These are phyloP conservation scores for Mythimna pallens DNA, from an alignment of 2,888 invertebrate species.

Conservation along the genomic window DNA sequence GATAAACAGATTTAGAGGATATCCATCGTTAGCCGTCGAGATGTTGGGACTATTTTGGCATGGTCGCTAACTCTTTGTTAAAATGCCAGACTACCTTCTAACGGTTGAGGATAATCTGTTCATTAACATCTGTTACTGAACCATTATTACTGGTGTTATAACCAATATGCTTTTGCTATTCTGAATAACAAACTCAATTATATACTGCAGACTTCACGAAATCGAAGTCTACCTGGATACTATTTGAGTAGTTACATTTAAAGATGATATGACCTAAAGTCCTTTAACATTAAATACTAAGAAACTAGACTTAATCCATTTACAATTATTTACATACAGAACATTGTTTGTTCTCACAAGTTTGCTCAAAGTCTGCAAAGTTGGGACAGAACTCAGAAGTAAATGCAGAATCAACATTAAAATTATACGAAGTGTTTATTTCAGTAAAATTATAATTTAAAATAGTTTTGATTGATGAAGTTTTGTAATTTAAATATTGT, in stretches of 20 bases:
- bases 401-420: conserved; percentile 62
- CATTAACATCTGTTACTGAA: not conserved
- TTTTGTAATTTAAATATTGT: conserved; percentile 42
- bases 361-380: conserved; percentile 64
- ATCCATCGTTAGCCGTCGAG: conserved; percentile 48
- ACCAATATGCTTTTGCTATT: not conserved
- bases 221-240: not conserved
- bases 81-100: not conserved
- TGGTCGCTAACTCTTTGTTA: conserved; percentile 47
- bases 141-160: not conserved
- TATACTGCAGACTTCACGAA: not conserved
- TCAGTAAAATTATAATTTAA: conserved; percentile 41
- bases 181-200: not conserved
- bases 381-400: conserved; percentile 58
- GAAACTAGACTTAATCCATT: conserved; percentile 62
- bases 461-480: conserved; percentile 49
- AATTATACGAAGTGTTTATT: conserved; percentile 57
- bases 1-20: conserved; percentile 63
- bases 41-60: conserved; percentile 38
- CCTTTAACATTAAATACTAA: conserved; percentile 36
- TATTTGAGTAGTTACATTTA: not conserved
- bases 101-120: conserved; percentile 1
- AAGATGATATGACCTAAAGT: conserved; percentile 5
- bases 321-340: conserved; percentile 65
- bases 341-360: conserved; percentile 67